A percentile compares a stretch with the other conserved stretches of the same genome.
Conservation (phyloP, 2,888 invertebrate genomes). For the Lathronympha strigana region DNA sequence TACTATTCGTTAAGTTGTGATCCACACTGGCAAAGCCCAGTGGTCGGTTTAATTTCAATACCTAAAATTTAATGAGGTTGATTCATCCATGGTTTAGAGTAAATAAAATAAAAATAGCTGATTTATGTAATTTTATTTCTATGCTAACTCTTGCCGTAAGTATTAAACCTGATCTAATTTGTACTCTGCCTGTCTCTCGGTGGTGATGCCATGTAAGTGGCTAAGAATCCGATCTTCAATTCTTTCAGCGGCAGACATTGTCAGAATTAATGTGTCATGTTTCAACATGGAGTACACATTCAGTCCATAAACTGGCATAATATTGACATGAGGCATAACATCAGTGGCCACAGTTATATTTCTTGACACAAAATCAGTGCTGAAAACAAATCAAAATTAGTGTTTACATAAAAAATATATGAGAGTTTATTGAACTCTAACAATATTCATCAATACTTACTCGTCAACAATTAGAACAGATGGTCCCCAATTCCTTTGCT, state of each 20-base stretch:
- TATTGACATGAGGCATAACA: slow-evolving; percentile 91
- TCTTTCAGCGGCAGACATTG: slow-evolving; percentile 91
- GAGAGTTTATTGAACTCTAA: too few species aligned
- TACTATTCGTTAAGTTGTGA: too few species aligned
- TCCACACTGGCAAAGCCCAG: too few species aligned
- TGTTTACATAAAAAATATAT: too few species aligned
- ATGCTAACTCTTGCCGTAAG: slow-evolving; percentile 25
- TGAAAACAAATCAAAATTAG: slow-evolving; percentile 71
- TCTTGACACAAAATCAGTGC: slow-evolving; percentile 92
- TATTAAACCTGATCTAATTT: slow-evolving; percentile 85
- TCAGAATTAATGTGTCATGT: slow-evolving; percentile 96
- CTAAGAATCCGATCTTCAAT: slow-evolving; percentile 91
- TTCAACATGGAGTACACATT: slow-evolving; percentile 99
- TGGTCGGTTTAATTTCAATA: too few species aligned
- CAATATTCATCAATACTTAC: slow-evolving; percentile 84
- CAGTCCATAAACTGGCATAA: slow-evolving; percentile 98
- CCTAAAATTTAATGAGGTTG: too few species aligned
- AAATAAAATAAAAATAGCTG: background rate
- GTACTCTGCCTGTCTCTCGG: slow-evolving; percentile 75
- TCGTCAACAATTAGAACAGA: slow-evolving; percentile 97
- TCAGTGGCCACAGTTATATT: slow-evolving; percentile 94
- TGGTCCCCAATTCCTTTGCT: slow-evolving; percentile 96
- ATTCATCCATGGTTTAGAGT: background rate
- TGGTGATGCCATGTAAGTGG: slow-evolving; percentile 86
- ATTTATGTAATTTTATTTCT: slow-evolving; percentile 37